phyloP scores from a whole-genome alignment of 2,888 invertebrate genomes.

The Ceraclea dissimilis region DNA sequence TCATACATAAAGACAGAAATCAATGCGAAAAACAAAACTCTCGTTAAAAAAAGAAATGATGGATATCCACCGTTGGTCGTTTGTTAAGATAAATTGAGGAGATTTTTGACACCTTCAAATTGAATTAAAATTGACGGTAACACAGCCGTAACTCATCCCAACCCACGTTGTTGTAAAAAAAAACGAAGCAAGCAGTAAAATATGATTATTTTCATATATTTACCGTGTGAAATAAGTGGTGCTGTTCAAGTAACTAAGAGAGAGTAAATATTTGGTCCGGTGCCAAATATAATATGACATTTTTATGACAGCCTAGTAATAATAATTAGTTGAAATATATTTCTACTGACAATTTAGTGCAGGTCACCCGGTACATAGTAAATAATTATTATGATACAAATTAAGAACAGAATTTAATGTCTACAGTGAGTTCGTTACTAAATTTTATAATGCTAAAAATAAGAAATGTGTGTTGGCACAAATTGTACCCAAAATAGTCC shows the following conservation, averaged over 20 bases:
- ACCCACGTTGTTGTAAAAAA: neutral
- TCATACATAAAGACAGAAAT: too few species aligned
- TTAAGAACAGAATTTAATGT: too few species aligned
- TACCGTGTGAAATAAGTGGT: too few species aligned
- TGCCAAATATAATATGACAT: neutral
- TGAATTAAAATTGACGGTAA: neutral
- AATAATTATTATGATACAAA: too few species aligned
- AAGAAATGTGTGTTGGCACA: too few species aligned
- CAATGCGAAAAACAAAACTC: too few species aligned
- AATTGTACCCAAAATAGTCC: too few species aligned
- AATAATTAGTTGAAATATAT: neutral
- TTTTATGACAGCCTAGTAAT: neutral
- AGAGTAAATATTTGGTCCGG: neutral
- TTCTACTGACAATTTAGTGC: neutral
- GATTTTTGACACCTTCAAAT: neutral
- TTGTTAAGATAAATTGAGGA: neutral
- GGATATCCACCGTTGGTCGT: too few species aligned
- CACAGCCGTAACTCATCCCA: neutral
- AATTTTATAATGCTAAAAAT: too few species aligned
- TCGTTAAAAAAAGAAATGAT: too few species aligned
- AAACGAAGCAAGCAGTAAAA: neutral
- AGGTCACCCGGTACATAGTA: neutral
- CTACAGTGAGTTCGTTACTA: too few species aligned
- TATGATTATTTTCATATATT: too few species aligned
- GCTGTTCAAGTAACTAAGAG: neutral